Evolutionary conservation across 2,797 vertebrate species (phyloP).

Genomic region (Loriculus beryllinus): DNA sequence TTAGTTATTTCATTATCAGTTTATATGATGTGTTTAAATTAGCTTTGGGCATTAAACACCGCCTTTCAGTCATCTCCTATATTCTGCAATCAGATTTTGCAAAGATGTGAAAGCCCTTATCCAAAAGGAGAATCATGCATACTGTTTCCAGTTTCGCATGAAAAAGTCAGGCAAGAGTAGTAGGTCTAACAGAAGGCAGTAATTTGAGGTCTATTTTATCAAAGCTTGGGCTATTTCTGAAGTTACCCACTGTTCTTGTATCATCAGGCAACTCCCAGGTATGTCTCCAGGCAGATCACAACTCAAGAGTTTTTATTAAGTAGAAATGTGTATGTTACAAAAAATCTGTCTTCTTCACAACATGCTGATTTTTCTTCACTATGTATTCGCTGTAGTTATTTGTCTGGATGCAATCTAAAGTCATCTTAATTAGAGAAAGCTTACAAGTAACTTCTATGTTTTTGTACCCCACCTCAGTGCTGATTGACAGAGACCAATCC

Average conservation of each 20-base stretch:
- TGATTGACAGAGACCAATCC: conserved; percentile 85
- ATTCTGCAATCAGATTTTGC: neutral
- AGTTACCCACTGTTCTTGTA: neutral
- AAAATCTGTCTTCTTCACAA: neutral
- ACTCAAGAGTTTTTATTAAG: neutral
- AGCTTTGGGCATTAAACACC: neutral
- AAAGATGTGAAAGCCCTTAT: neutral
- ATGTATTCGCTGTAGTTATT: neutral
- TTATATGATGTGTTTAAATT: neutral
- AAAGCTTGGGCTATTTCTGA: neutral
- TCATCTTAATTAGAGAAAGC: neutral
- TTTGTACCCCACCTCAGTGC: conserved; percentile 70
- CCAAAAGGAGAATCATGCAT: neutral
- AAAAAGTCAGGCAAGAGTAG: neutral
- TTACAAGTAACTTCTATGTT: neutral
- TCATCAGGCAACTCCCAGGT: neutral
- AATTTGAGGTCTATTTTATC: neutral
- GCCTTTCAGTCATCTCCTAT: neutral
- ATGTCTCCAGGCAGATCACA: neutral
- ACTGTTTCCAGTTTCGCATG: neutral
- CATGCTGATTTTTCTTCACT: neutral
- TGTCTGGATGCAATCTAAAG: neutral
- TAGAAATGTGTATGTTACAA: neutral
- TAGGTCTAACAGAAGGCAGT: neutral
- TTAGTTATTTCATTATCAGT: neutral